Conservation (phyloP, 2,113 vertebrate genomes). For the Probosciger aterrimus region DNA sequence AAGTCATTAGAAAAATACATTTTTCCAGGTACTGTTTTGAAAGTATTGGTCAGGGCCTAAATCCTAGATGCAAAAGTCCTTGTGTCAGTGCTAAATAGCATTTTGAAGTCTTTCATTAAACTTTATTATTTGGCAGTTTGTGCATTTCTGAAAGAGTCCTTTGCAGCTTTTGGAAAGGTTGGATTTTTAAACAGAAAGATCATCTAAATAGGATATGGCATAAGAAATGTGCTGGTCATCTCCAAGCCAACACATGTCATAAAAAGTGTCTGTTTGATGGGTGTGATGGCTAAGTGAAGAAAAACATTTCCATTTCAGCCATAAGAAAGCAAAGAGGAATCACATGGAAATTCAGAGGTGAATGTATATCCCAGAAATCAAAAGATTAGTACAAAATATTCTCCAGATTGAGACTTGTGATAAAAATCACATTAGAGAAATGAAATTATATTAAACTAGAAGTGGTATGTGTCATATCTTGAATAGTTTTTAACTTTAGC, state of each 20-base stretch:
- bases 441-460: not conserved
- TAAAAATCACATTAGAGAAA: not conserved
- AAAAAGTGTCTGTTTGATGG: not conserved
- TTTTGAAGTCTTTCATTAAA: not conserved
- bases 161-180: not conserved
- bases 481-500: not conserved
- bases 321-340: not conserved
- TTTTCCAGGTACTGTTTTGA: not conserved
- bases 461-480: not conserved
- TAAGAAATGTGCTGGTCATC: not conserved
- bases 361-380: not conserved
- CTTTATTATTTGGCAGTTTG: not conserved
- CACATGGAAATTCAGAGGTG: not conserved
- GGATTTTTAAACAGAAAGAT: constrained; percentile 1
- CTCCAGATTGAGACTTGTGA: not conserved
- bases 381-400: not conserved
- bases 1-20: not conserved
- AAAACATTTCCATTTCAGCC: not conserved
- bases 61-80: not conserved
- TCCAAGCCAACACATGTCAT: not conserved
- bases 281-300: not conserved
- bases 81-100: not conserved
- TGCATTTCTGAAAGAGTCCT: not conserved
- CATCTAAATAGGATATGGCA: not conserved
- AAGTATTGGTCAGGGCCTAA: not conserved